A percentile compares a stretch with the other conserved stretches of the same genome.
Evolutionary conservation across 2,113 vertebrate genomes (phyloP).

Genomic region (Formicarius rufipectus): DNA sequence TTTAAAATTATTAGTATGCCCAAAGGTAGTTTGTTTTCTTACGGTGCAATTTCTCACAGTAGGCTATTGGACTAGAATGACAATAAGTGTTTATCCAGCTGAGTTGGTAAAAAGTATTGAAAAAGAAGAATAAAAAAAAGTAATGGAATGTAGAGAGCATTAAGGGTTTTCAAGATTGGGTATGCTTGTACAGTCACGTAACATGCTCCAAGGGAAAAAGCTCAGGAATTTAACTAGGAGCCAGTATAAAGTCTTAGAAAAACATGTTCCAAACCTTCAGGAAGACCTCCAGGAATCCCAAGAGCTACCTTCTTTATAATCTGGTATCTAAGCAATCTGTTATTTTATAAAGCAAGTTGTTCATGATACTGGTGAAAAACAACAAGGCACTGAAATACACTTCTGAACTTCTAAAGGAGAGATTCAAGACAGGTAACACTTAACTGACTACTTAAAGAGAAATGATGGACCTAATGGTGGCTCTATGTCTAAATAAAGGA

Average conservation of each 20-base stretch:
- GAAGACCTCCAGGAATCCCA: background rate
- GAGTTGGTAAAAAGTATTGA: background rate
- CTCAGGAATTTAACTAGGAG: background rate
- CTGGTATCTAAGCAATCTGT: background rate
- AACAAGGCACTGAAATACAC: background rate
- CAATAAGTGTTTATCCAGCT: background rate
- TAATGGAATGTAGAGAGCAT: background rate
- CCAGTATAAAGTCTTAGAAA: background rate
- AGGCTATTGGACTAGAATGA: background rate
- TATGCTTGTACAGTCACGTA: background rate
- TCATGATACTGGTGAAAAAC: background rate
- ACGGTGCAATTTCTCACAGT: background rate
- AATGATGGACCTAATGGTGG: background rate
- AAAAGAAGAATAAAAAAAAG: background rate
- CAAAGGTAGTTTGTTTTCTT: background rate
- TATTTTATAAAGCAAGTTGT: background rate
- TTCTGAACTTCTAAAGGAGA: background rate
- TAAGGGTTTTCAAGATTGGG: background rate
- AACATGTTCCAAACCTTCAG: background rate
- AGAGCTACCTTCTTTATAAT: background rate
- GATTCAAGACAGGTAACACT: background rate
- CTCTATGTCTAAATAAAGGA: background rate
- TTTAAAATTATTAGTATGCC: background rate
- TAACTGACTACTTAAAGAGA: background rate
- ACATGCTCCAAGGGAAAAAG: background rate